Percentiles rank a stretch among this genome's conserved stretches.
Conservation (phyloP, 2,888 invertebrate species). For the Drosophila affinis region DNA sequence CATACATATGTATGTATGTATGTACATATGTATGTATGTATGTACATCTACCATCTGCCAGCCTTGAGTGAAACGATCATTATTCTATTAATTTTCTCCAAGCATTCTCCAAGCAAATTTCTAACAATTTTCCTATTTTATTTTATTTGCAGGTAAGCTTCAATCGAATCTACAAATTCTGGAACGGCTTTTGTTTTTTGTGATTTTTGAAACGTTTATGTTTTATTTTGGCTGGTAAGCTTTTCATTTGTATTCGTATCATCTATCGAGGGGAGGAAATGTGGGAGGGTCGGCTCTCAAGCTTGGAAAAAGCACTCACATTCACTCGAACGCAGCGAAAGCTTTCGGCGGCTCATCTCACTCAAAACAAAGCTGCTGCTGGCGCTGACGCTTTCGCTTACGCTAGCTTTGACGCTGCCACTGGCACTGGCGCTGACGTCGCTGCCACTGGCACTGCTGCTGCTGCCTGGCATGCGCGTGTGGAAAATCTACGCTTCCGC, state of each 20-base stretch:
- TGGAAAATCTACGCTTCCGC: constrained; percentile 65
- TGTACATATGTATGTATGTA: too few relatives aligned
- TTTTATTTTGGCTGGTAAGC: constrained; percentile 37
- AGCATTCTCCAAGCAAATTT: constrained; percentile 9
- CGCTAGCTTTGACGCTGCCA: constrained; percentile 23
- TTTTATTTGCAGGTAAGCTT: constrained; percentile 68
- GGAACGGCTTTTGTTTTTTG: constrained; percentile 15
- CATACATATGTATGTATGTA: too few relatives aligned
- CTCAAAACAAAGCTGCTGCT: constrained; percentile 43
- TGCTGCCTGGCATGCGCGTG: constrained; percentile 25
- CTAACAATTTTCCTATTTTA: constrained; percentile 29
- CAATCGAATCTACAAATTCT: constrained; percentile 1
- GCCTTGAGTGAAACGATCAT: constrained; percentile 29
- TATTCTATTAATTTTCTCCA: not conserved
- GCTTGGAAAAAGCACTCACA: constrained; percentile 20
- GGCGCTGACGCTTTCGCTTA: constrained; percentile 9
- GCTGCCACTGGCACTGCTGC: constrained; percentile 13
- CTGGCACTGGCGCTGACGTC: constrained; percentile 14
- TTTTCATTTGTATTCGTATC: not conserved
- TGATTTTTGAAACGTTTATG: constrained; percentile 13
- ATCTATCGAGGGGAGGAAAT: not conserved
- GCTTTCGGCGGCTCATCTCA: constrained; percentile 20
- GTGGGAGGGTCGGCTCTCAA: not conserved
- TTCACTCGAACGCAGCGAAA: constrained; percentile 13
- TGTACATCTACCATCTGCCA: constrained; percentile 11